A percentile compares a stretch with the other conserved stretches of the same genome.
Conservation (phyloP, 92 coral and sea anemone species). For the Bergia sp. region DNA sequence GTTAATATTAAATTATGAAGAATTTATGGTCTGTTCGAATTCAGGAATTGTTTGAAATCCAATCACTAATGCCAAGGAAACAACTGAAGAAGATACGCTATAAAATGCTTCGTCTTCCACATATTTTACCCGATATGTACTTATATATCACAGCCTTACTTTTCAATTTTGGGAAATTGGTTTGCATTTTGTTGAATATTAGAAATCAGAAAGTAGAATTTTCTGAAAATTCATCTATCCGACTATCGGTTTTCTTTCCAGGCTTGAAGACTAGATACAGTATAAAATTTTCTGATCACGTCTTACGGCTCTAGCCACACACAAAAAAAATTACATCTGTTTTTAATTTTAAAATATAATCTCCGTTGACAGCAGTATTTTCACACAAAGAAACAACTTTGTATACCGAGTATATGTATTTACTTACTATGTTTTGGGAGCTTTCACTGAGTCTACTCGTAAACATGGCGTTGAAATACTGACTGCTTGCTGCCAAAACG, state of each 20-base stretch:
- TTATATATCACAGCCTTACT: too few species aligned
- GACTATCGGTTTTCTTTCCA: too few species aligned
- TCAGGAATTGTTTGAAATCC: not conserved
- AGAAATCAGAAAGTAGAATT: not conserved
- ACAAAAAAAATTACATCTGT: not conserved
- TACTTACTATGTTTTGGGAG: slow-evolving; percentile 77
- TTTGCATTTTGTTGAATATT: not conserved
- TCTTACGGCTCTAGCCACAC: not conserved
- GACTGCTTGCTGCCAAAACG: slow-evolving; percentile 92
- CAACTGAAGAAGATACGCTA: not conserved
- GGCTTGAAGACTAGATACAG: not conserved
- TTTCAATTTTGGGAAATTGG: not conserved
- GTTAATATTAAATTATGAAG: not conserved
- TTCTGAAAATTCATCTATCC: not conserved
- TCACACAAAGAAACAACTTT: not conserved
- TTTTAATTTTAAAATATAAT: too few species aligned
- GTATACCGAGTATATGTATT: not conserved
- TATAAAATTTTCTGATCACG: too few species aligned
- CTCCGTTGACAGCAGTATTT: not conserved
- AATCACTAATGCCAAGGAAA: not conserved
- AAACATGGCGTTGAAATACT: slow-evolving; percentile 96
- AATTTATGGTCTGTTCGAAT: not conserved
- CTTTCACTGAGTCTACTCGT: slow-evolving; percentile 88
- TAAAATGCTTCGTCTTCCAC: too few species aligned
- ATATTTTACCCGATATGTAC: not conserved